Base-by-base conservation (phyloP, 2,113 vertebrate species). In the Pteropus alecto region DNA sequence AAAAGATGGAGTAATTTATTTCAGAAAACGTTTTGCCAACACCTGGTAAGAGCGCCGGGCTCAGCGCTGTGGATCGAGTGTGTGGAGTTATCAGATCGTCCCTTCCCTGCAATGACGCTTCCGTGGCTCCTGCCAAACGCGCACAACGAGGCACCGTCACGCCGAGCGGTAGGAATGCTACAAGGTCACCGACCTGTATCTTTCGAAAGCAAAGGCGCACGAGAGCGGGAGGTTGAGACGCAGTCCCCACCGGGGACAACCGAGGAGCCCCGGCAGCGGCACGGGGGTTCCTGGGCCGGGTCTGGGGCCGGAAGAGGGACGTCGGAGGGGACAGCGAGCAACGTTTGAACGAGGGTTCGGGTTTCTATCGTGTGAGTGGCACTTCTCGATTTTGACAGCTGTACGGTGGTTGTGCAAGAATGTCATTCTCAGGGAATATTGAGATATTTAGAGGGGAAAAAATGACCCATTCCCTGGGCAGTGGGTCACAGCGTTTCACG, bases 111-210 rank as follows among this genome's bases (percentile, higher is more conserved):
- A 24, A 4, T 56, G 71, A 28, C 51, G 14, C 19, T 28, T 10
- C 58, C 54, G 46, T 33, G 58, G 6, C 16, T 92, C 6, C 68
- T 54, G 28, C 9, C 58, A 6, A 1, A 63, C 43, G 33, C 19
- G 8, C 2, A 0, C 0, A 6, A 26, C 13, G 14, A 41, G n/a
- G 68, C 43, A 65, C 6, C 9, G 4, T 54, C 46, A 15, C 18
- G 33, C 18, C 51, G 2, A 4, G 6, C 33, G n/a, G 26, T 41
- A 74, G 46, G n/a, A 6, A 0, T 35, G 56, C 63, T 33, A 15
- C 54, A 41, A 61, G 35, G 9, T 33, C 22, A 30, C 7, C 9
- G 43, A 9, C 46, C 8, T 33, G 18, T 54, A 2, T 26, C 65
- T 76, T 65, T 67, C 46, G 21, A 19, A 54, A 41, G 38, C 21